These are phyloP conservation scores for Equus quagga DNA, from an alignment of 2,113 vertebrate species.

Conservation along the genomic window DNA sequence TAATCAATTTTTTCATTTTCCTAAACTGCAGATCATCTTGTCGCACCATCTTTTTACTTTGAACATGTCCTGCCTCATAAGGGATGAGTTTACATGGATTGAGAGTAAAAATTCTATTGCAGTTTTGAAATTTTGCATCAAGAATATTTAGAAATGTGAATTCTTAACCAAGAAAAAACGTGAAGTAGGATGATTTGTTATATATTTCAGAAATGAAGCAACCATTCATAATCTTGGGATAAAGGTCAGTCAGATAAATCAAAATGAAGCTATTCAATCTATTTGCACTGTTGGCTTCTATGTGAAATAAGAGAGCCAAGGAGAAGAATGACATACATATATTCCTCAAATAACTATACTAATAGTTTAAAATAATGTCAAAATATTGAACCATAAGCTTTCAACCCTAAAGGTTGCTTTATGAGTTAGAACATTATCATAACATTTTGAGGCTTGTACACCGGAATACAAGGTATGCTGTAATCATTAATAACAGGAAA, in stretches of 20 bases:
- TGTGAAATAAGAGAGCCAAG: background rate
- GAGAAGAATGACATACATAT: background rate
- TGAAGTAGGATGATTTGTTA: background rate
- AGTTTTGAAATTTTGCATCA: background rate
- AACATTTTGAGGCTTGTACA: background rate
- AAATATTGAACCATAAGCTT: background rate
- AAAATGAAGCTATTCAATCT: background rate
- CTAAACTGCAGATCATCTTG: background rate
- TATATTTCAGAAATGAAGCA: background rate
- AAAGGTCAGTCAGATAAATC: background rate
- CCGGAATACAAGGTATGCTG: background rate
- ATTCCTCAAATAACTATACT: background rate
- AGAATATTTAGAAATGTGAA: conserved; percentile 13
- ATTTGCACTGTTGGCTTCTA: background rate
- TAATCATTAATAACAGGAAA: background rate
- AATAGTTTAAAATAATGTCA: background rate
- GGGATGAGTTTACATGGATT: background rate
- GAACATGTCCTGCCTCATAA: background rate
- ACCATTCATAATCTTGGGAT: background rate
- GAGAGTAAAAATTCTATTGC: background rate
- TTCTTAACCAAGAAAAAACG: background rate
- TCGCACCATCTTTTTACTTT: background rate
- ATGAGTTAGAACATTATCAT: background rate
- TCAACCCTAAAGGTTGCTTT: background rate
- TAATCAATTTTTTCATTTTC: background rate